A percentile compares a stretch with the other conserved stretches of the same genome.
Evolutionary conservation across 2,113 vertebrate species (phyloP).

Genomic region (Chrysemys picta): DNA sequence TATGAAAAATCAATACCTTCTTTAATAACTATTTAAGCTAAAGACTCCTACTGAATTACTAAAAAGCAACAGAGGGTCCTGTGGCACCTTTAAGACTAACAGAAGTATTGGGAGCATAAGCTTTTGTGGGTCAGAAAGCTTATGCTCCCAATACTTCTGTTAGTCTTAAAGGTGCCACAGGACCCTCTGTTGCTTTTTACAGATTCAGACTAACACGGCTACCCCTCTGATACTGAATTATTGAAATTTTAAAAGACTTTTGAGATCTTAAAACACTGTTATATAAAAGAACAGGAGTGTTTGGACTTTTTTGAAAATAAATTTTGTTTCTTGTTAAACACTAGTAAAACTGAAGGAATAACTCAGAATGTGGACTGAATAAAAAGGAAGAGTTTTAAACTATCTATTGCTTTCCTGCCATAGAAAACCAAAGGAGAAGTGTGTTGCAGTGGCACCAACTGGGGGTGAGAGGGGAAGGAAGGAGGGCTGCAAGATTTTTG

Average conservation of each 20-base stretch:
- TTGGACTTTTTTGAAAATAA: not conserved
- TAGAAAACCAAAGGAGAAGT: not conserved
- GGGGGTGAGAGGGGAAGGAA: not conserved
- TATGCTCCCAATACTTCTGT: no score
- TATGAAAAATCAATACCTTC: not conserved
- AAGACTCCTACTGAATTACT: not conserved
- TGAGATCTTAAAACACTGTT: not conserved
- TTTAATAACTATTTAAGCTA: not conserved
- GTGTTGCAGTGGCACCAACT: not conserved
- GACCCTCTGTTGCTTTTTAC: no score
- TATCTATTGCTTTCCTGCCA: not conserved
- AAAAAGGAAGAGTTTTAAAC: not conserved
- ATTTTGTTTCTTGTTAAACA: not conserved
- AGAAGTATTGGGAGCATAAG: no score
- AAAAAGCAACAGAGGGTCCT: not conserved
- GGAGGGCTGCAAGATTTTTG: not conserved
- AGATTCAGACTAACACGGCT: no score
- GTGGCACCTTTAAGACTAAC: no score
- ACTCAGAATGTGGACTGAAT: not conserved
- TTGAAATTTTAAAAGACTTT: not conserved
- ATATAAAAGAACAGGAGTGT: not conserved
- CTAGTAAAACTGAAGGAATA: not conserved
- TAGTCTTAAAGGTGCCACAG: no score
- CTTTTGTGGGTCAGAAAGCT: no score
- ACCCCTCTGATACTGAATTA: not conserved